Evolutionary conservation across 2,888 invertebrate genomes (phyloP).

Genomic region (Pseudococcus jackbeardsleyi): DNA sequence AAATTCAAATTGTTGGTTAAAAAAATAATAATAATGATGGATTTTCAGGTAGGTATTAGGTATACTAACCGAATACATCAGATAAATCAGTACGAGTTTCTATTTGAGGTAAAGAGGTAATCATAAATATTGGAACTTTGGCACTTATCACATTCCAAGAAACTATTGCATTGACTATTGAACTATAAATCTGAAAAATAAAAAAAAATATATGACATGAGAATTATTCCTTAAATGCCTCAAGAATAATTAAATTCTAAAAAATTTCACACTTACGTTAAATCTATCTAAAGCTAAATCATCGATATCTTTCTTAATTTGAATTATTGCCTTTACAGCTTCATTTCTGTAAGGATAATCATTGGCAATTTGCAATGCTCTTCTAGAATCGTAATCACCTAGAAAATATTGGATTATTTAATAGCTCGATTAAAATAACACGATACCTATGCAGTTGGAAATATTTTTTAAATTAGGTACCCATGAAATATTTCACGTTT

Average conservation of each 20-base stretch:
- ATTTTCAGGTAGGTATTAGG: too few species aligned
- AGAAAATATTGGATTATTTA: background rate
- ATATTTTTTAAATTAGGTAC: background rate
- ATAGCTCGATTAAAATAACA: background rate
- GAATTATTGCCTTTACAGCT: constrained; percentile 52
- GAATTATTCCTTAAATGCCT: background rate
- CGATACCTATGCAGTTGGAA: background rate
- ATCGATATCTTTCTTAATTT: constrained; percentile 15
- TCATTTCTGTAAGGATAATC: constrained; percentile 57
- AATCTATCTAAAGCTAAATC: constrained; percentile 53
- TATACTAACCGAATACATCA: constrained; percentile 20
- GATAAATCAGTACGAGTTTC: constrained; percentile 1
- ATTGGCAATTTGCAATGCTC: constrained; percentile 51
- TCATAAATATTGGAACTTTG: constrained; percentile 51
- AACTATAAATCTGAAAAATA: constrained; percentile 42
- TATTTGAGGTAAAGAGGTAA: constrained; percentile 33
- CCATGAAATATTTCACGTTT: constrained; percentile 61
- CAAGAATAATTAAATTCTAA: background rate
- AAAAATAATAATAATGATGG: background rate
- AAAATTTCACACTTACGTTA: constrained; percentile 27
- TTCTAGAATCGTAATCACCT: constrained; percentile 55
- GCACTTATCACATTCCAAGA: constrained; percentile 54
- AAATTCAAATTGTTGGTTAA: background rate
- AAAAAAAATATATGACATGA: background rate
- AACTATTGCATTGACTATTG: constrained; percentile 49